A percentile compares a stretch with the other conserved stretches of the same genome.
These are phyloP conservation scores for Xiphorhynchus erythropygius DNA, from an alignment of 2,797 vertebrate species.

Conservation along the genomic window DNA sequence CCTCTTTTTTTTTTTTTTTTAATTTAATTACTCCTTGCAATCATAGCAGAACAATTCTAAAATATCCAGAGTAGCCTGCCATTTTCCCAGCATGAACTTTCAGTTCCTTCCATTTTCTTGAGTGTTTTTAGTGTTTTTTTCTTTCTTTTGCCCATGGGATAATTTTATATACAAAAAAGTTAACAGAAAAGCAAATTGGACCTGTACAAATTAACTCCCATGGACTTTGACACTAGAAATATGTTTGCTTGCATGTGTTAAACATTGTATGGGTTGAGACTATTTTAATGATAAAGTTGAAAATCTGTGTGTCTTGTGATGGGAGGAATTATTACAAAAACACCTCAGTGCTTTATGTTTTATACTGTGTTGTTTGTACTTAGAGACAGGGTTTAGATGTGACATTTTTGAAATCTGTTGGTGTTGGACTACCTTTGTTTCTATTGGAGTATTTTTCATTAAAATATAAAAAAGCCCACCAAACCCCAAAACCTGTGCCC, in stretches of 20 bases:
- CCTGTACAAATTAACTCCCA: neutral
- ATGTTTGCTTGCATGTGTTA: neutral
- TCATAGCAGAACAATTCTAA: neutral
- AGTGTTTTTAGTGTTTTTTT: neutral
- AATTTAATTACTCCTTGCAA: neutral
- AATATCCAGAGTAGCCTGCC: neutral
- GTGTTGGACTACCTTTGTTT: neutral
- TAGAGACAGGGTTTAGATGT: neutral
- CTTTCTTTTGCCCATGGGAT: neutral
- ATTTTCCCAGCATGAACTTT: neutral
- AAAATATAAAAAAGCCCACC: neutral
- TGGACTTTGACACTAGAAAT: neutral
- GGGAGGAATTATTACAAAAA: neutral
- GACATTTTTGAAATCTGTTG: neutral
- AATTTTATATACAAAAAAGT: neutral
- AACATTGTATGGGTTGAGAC: neutral
- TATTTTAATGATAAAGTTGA: neutral
- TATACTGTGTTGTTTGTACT: neutral
- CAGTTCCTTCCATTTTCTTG: neutral
- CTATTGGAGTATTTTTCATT: neutral
- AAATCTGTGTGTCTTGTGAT: neutral
- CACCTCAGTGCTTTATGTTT: neutral
- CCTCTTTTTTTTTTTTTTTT: neutral
- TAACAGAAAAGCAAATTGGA: neutral
- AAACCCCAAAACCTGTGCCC: neutral